These are phyloP conservation scores for Lacanobia oleracea DNA, from an alignment of 2,888 invertebrate genomes.

Conservation along the genomic window DNA sequence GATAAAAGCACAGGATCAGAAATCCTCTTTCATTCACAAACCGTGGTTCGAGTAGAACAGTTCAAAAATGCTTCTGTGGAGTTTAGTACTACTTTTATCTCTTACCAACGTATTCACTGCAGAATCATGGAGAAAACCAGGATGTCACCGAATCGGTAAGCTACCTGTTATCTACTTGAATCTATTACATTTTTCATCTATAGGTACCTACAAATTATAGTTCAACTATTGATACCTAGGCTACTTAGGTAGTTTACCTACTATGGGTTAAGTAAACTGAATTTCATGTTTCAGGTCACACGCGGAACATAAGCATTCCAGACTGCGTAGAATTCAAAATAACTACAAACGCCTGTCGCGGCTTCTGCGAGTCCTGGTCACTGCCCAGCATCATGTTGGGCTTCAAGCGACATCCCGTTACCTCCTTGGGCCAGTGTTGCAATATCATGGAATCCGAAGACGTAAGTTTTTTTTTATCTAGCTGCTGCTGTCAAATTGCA, in stretches of 20 bases:
- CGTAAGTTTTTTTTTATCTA: constrained; percentile 85
- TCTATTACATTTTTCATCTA: neutral
- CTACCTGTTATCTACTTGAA: neutral
- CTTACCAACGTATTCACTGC: constrained; percentile 83
- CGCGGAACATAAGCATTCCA: constrained; percentile 95
- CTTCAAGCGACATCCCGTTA: constrained; percentile 91
- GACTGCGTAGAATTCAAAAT: constrained; percentile 96
- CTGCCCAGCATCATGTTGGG: constrained; percentile 93
- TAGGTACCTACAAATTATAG: neutral
- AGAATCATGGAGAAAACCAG: constrained; percentile 93
- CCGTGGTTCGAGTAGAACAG: constrained; percentile 28
- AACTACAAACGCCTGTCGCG: constrained; percentile 96
- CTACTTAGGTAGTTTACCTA: too few relatives aligned
- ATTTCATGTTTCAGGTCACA: constrained; percentile 91
- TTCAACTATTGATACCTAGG: neutral
- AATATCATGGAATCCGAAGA: constrained; percentile 97
- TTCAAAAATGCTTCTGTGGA: constrained; percentile 78
- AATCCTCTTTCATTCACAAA: constrained; percentile 66
- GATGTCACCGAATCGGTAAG: constrained; percentile 95
- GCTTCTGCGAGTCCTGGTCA: constrained; percentile 96
- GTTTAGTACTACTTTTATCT: constrained; percentile 77
- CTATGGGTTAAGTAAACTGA: neutral
- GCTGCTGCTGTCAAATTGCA: too few relatives aligned
- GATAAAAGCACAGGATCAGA: constrained; percentile 65
- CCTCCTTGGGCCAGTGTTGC: constrained; percentile 96